These are phyloP conservation scores for Echinops telfairi DNA, from an alignment of 2,113 vertebrate species.

Conservation along the genomic window DNA sequence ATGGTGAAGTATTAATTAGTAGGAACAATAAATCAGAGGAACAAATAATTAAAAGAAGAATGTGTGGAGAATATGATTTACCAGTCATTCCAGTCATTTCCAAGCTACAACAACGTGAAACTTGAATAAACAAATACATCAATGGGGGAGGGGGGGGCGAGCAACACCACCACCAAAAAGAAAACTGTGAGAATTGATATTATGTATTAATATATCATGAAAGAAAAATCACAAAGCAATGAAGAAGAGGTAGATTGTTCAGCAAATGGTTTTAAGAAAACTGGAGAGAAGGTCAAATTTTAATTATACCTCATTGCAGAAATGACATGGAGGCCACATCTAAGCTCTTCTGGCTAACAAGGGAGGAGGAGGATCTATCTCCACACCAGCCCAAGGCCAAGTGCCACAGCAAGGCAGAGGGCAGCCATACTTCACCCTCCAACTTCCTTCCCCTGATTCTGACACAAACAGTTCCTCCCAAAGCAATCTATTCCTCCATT, in stretches of 20 bases:
- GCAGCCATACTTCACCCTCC: too few species aligned
- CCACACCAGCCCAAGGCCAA: too few species aligned
- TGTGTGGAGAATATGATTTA: not conserved
- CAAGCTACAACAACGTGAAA: not conserved
- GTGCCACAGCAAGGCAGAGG: too few species aligned
- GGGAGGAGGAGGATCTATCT: too few species aligned
- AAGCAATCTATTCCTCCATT: too few species aligned
- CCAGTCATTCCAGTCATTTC: not conserved
- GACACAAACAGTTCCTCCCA: too few species aligned
- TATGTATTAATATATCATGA: not conserved
- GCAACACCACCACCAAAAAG: not conserved
- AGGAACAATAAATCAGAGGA: not conserved
- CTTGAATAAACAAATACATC: not conserved
- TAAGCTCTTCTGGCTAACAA: too few species aligned
- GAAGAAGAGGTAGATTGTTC: not conserved
- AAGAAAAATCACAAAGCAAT: not conserved
- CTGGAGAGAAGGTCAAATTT: not conserved
- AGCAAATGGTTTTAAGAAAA: not conserved
- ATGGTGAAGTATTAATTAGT: constrained; percentile 16
- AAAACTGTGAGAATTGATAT: not conserved
- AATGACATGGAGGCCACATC: too few species aligned
- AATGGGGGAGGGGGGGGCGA: too few species aligned
- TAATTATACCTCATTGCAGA: not conserved
- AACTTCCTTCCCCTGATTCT: too few species aligned
- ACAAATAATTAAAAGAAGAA: constrained; percentile 15